Percentiles rank a stretch among this genome's conserved stretches.
phyloP scores from a whole-genome alignment of 2,113 vertebrate species.

The Cyprinodon variegatus region DNA sequence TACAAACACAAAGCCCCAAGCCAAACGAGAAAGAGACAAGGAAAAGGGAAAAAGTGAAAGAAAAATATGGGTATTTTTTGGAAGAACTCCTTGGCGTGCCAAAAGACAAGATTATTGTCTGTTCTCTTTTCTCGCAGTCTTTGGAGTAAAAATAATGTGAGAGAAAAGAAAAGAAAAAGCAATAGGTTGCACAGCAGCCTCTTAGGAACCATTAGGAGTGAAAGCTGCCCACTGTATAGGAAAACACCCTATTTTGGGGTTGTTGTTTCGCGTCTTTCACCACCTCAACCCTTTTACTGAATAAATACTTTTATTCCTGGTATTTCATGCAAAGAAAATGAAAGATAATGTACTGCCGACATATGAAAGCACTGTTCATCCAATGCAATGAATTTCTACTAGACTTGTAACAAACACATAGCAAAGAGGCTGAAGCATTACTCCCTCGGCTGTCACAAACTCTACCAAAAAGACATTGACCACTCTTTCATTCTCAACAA shows the following conservation, averaged over 20 bases:
- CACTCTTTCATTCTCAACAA: conserved; percentile 52
- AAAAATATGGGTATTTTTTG: conserved; percentile 20
- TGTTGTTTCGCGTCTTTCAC: conserved; percentile 49
- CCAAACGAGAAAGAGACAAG: conserved; percentile 29
- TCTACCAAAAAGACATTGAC: conserved; percentile 41
- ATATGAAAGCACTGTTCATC: conserved; percentile 57
- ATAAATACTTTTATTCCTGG: conserved; percentile 66
- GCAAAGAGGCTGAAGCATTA: conserved; percentile 24
- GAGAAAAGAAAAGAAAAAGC: conserved; percentile 64
- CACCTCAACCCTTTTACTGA: conserved; percentile 49
- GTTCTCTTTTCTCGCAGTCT: conserved; percentile 56
- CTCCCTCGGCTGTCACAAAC: conserved; percentile 36
- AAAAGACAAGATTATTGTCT: conserved; percentile 57
- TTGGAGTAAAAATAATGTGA: conserved; percentile 53
- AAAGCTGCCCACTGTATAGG: conserved; percentile 48
- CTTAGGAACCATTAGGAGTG: conserved; percentile 56
- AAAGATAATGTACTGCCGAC: conserved; percentile 61
- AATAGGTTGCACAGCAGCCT: conserved; percentile 54
- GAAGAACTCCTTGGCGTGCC: conserved; percentile 50
- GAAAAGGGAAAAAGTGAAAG: neutral
- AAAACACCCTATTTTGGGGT: conserved; percentile 55
- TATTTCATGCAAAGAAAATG: conserved; percentile 65
- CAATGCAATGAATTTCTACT: conserved; percentile 44
- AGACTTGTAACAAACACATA: conserved; percentile 32
- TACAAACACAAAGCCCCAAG: conserved; percentile 47